phyloP scores from a whole-genome alignment of 2,888 invertebrate species.

The Ornithoptera alexandrae region DNA sequence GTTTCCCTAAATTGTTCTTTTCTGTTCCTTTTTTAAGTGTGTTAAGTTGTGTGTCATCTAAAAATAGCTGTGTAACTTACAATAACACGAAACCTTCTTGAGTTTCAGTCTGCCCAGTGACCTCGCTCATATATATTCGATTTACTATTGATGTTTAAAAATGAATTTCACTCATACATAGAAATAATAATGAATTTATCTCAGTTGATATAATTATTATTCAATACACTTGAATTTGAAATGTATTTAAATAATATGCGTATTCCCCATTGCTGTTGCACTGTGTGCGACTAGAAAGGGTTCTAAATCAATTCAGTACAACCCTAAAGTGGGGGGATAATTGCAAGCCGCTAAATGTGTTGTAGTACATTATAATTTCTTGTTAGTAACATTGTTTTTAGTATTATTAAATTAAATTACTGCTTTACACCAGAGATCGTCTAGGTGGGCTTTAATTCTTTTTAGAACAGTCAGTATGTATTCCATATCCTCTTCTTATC shows the following conservation, averaged over 20 bases:
- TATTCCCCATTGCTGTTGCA: constrained; percentile 16
- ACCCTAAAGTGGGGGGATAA: constrained; percentile 25
- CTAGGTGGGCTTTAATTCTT: background rate
- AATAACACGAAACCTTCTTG: no score
- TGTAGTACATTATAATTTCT: background rate
- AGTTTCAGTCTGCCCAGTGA: no score
- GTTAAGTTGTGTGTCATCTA: no score
- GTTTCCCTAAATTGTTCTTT: no score
- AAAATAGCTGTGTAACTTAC: no score
- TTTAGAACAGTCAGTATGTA: background rate
- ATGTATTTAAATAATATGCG: background rate
- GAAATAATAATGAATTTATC: background rate
- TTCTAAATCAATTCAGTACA: constrained; percentile 24
- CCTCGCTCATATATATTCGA: no score
- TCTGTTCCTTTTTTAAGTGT: no score
- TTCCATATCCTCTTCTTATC: background rate
- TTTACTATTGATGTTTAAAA: no score
- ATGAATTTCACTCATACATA: no score
- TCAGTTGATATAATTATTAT: constrained; percentile 6
- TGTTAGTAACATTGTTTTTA: background rate
- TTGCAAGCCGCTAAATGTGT: constrained; percentile 1
- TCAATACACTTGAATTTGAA: constrained; percentile 10
- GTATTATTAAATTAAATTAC: background rate
- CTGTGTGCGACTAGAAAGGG: constrained; percentile 22
- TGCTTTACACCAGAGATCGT: background rate